Percentiles rank a stretch among this genome's conserved stretches.
Evolutionary conservation across 2,888 invertebrate species (phyloP).

Genomic region (Eristalis intricaria): DNA sequence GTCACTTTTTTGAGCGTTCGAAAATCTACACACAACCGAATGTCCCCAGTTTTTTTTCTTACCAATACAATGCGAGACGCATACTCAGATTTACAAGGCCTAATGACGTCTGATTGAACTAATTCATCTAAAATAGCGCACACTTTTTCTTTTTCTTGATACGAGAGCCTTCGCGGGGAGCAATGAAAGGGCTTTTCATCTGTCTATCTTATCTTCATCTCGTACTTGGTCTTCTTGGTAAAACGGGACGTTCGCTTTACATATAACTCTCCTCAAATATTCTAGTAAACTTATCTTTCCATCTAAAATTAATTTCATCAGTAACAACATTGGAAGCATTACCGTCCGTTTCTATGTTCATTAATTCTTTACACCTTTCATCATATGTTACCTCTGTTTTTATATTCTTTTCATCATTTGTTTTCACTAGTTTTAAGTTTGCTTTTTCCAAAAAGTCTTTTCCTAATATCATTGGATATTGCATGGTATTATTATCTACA

Average conservation of each 20-base stretch:
- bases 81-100: constrained; percentile 23
- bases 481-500: not conserved
- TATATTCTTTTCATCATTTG: constrained; percentile 2
- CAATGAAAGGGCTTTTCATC: constrained; percentile 17
- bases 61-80: constrained; percentile 64
- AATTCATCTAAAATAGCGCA: constrained; percentile 53
- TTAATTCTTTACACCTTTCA: not conserved
- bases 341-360: not conserved
- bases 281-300: not conserved
- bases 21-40: constrained; percentile 56
- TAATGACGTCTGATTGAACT: constrained; percentile 16
- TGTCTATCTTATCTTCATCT: not conserved
- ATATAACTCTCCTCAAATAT: not conserved
- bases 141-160: constrained; percentile 38
- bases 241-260: constrained; percentile 10
- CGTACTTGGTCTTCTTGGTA: not conserved
- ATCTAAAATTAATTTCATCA: not conserved
- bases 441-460: constrained; percentile 21
- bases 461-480: not conserved
- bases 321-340: constrained; percentile 1
- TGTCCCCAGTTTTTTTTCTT: constrained; percentile 47
- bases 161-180: constrained; percentile 39
- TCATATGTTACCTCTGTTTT: not conserved
- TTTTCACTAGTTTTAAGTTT: constrained; percentile 11
- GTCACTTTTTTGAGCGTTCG: constrained; percentile 56